Evolutionary conservation across 2,113 vertebrate genomes (phyloP), one percentile per base, ranked within the genome.

Genomic region (Erythrolamprus reginae): DNA sequence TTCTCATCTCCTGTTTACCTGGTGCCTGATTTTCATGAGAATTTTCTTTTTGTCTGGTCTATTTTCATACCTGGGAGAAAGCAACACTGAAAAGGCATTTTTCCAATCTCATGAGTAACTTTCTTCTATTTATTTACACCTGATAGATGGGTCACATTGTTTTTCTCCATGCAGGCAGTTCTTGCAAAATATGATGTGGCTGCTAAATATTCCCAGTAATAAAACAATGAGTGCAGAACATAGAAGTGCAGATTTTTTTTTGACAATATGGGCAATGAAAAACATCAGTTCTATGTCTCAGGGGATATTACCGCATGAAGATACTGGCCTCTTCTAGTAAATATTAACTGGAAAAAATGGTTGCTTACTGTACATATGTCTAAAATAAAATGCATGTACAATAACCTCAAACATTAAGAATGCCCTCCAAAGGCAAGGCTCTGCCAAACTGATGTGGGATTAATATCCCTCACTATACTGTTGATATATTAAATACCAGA

Each of bases 401-500:
- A 51, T 93, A 92, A 96, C 0, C 48, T 95, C 82, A 94, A 92
- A 84, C 52, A 93, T 90, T 82, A 90, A 93, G 70, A 96, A 95
- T 91, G 86, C 55, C 88, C 87, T 94, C 95, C 93, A 88, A 95
- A 92, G 92, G 42, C 85, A 92, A 92, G n/a, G 91, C 92, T 21
- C 93, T 95, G 65, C 90, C 53, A 94, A 65, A 93, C 61, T 92
- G 88, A 95, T 93, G 77, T 91, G 94, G 94, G 94, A 93, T 95
- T 89, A 92, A 51, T 61, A 77, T 93, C 10, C 24, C n/a, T 19
- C 28, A 7, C 42, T 21, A 77, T 1, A 33, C 93, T 92, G 90
- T 96, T 96, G 61, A 93, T 94, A 47, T 82, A 92, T 94, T 92
- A 95, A 82, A 92, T 96, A 93, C 93, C 96, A 95, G 92, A 93